Evolutionary conservation across 1,140 invertebrate genomes (phyloP).

Genomic region (Callitettix versicolor): DNA sequence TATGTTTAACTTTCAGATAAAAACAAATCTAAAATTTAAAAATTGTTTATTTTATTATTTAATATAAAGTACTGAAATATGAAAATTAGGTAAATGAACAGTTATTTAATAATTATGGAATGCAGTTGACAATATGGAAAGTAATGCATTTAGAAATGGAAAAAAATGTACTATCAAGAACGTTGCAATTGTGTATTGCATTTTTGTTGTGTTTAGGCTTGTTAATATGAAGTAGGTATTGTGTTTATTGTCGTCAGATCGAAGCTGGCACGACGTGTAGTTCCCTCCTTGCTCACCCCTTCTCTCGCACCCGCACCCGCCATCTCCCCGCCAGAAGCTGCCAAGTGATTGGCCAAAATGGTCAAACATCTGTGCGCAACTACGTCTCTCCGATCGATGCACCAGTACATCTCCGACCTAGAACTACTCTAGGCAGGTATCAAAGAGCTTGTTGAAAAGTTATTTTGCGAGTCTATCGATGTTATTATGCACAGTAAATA

Average conservation of each 20-base stretch:
- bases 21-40: no score
- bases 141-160: background rate
- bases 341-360: conserved; percentile 4
- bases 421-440: background rate
- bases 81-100: no score
- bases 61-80: no score
- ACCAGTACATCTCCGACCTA: background rate
- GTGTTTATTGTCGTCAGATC: background rate
- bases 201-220: background rate
- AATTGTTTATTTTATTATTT: no score
- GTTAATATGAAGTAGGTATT: background rate
- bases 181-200: no score
- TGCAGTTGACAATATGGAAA: background rate
- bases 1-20: no score
- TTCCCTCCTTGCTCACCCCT: background rate
- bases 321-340: background rate
- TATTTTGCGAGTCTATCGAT: conserved; percentile 8
- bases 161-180: no score
- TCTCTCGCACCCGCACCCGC: background rate
- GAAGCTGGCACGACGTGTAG: conserved; percentile 1
- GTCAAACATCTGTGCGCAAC: background rate
- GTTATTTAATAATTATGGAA: no score
- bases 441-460: conserved; percentile 7
- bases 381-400: no score
- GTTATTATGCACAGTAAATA: background rate